Conservation (phyloP, 2,113 vertebrate genomes). For the Mastomys natalensis region DNA sequence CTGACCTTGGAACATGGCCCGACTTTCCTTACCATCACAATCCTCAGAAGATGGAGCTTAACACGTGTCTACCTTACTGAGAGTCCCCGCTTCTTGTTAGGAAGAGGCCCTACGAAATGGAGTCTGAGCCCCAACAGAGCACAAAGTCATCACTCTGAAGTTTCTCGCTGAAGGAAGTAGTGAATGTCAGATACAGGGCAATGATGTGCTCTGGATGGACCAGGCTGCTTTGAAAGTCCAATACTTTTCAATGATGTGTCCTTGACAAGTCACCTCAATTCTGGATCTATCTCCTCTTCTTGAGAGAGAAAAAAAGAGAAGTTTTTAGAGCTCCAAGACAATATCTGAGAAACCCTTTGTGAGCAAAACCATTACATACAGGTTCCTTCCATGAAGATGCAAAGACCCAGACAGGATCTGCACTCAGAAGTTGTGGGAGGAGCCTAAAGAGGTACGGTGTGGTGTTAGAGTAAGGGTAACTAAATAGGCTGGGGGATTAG, state of each 20-base stretch:
- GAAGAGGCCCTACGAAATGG: neutral
- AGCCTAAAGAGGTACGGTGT: neutral
- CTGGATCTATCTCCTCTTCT: slow-evolving; percentile 21
- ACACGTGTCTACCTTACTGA: neutral
- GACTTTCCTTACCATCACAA: neutral
- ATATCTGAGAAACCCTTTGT: neutral
- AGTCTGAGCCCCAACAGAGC: neutral
- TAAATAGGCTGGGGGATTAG: neutral
- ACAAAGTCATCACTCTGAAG: neutral
- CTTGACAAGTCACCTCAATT: neutral
- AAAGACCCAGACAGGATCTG: neutral
- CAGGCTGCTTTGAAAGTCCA: neutral
- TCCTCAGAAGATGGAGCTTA: neutral
- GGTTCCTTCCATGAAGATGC: neutral
- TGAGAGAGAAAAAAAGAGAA: neutral
- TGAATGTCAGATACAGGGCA: neutral
- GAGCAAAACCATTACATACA: neutral
- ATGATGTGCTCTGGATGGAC: neutral
- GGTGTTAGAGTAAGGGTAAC: neutral
- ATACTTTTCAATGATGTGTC: neutral
- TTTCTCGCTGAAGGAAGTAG: neutral
- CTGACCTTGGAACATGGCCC: neutral
- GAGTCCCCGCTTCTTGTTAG: neutral
- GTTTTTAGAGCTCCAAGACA: neutral
- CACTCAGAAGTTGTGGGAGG: neutral